phyloP scores from a whole-genome alignment of 2,113 vertebrate species.

The Nothocercus nigrocapillus region DNA sequence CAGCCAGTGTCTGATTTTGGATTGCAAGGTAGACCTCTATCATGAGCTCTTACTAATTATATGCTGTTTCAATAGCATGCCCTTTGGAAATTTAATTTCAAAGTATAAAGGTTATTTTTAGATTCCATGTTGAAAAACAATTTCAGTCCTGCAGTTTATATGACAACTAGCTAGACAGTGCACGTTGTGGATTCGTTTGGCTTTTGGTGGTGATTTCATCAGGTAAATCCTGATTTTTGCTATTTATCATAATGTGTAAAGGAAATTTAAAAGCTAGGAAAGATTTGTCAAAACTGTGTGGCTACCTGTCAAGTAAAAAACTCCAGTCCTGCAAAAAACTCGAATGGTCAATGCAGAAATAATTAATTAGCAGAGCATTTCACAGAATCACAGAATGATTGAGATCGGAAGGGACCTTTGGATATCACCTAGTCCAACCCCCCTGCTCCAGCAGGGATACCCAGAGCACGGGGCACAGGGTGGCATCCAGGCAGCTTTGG shows the following conservation, averaged over 20 bases:
- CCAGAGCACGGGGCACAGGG: no score
- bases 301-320: neutral
- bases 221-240: neutral
- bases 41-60: neutral
- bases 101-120: neutral
- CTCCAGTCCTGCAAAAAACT: neutral
- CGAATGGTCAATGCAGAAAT: neutral
- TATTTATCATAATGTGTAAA: constrained; percentile 14
- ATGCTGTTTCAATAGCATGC: neutral
- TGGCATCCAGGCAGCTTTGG: no score
- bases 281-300: neutral
- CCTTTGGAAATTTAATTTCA: neutral
- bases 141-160: neutral
- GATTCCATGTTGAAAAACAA: neutral
- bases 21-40: neutral
- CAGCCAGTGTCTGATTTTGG: neutral
- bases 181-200: neutral
- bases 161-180: neutral
- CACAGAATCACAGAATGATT: no score
- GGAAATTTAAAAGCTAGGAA: neutral
- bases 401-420: no score
- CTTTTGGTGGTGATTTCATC: neutral
- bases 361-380: neutral
- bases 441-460: no score
- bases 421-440: no score